Percentiles rank a stretch among this genome's conserved stretches.
phyloP scores from a whole-genome alignment of 2,888 invertebrate species.

The Drosophila eohydei region DNA sequence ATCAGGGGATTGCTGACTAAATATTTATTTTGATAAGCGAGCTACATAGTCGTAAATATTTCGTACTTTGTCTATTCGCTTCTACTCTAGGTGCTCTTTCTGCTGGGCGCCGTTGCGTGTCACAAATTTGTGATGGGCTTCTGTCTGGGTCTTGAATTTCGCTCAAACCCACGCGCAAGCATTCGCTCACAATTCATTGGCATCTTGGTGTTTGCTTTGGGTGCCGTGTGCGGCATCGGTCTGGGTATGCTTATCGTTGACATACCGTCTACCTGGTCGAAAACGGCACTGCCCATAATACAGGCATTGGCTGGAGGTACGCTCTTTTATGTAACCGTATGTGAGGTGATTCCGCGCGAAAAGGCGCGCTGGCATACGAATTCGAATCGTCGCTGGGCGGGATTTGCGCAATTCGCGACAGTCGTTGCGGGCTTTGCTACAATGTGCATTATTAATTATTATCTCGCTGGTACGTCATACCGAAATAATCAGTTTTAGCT shows the following conservation, averaged over 20 bases:
- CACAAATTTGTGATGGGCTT: conserved; percentile 94
- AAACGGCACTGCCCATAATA: conserved; percentile 86
- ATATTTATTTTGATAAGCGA: conserved; percentile 63
- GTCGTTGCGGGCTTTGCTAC: conserved; percentile 87
- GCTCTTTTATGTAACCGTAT: conserved; percentile 90
- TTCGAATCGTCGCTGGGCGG: conserved; percentile 86
- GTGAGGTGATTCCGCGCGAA: conserved; percentile 91
- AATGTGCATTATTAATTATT: conserved; percentile 88
- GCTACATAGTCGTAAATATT: conserved; percentile 19
- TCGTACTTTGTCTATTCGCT: conserved; percentile 20
- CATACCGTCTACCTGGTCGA: conserved; percentile 85
- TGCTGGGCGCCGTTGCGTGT: conserved; percentile 89
- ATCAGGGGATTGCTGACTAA: conserved; percentile 46
- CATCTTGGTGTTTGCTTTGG: conserved; percentile 88
- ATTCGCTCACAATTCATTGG: conserved; percentile 86
- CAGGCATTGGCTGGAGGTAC: conserved; percentile 92
- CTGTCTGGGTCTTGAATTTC: conserved; percentile 91
- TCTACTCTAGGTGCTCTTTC: conserved; percentile 87
- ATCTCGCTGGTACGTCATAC: conserved; percentile 85
- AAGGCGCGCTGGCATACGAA: conserved; percentile 90
- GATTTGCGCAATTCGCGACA: conserved; percentile 88
- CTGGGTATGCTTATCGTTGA: conserved; percentile 88
- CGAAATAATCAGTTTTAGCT: conserved; percentile 5
- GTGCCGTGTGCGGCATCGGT: conserved; percentile 89
- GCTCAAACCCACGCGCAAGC: conserved; percentile 85